A percentile compares a stretch with the other conserved stretches of the same genome.
These are phyloP conservation scores for Leptoteleia sp. DNA, from an alignment of 1,140 invertebrate species.

Conservation along the genomic window DNA sequence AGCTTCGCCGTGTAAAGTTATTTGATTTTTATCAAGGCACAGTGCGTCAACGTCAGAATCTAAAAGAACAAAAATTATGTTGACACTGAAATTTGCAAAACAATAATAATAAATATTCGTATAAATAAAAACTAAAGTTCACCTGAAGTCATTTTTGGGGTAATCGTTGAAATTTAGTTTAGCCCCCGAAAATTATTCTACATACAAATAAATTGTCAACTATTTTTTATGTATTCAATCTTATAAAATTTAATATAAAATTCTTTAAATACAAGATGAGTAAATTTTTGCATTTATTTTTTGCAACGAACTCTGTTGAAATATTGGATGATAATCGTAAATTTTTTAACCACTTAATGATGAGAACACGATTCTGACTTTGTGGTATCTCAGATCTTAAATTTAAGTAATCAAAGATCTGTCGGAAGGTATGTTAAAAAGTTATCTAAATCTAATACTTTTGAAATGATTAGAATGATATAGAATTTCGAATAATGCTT, in stretches of 20 bases:
- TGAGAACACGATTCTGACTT: conserved; percentile 7
- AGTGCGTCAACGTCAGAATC: conserved; percentile 17
- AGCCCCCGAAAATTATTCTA: no score
- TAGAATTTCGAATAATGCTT: neutral
- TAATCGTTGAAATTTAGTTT: no score
- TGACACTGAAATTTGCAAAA: neutral
- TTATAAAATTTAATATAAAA: conserved; percentile 13
- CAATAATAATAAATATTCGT: neutral
- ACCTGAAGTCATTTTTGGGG: conserved; percentile 4
- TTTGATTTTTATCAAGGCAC: conserved; percentile 23
- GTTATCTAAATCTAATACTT: neutral
- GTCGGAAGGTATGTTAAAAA: neutral
- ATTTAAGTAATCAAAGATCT: no score
- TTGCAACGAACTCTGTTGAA: neutral
- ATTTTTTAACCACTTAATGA: neutral
- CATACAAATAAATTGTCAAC: neutral
- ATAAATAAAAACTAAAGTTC: neutral
- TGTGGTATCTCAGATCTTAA: conserved; percentile 19
- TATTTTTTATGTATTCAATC: neutral
- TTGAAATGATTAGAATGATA: neutral
- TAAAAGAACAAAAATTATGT: neutral
- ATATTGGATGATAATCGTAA: neutral
- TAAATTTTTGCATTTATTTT: no score
- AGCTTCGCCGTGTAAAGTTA: conserved; percentile 7
- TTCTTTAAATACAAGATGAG: no score